Base-by-base conservation (phyloP, 2,888 invertebrate species). In the Parnassius glacialis region DNA sequence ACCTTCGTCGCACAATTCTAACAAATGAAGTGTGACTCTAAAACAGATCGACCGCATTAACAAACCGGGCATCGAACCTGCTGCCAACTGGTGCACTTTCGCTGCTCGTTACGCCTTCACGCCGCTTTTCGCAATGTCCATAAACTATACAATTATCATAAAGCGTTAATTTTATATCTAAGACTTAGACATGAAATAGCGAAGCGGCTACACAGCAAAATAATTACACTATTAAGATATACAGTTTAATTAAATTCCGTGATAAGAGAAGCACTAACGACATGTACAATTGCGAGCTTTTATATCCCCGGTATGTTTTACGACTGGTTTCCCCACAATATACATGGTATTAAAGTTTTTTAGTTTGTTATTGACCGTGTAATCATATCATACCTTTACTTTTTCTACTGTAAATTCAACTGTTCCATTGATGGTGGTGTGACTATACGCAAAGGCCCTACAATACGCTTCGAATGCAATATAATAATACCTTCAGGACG, bases 41-140 rank as follows among this genome's bases (percentile, higher is more conserved):
- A 68, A 67, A 69, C 68, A 68, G 69, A 71, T 69, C 60, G 62
- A 48, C 43, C n/a, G 54, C 53, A 72, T 72, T 70, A 66, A 64
- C 71, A 73, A 70, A 70, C 64, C 67, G 59, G 65, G 59, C 63
- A 66, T 55, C 64, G 65, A 67, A 67, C 66, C 68, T 65, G 45
- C 66, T 62, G 11, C 59, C 52, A 59, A 65, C 64, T 63, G 52
- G 61, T 64, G 62, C 62, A 67, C 69, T 70, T 70, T 70, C 65
- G 66, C 54, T 50, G 48, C 48, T 7, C 12, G 41, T 45, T 50
- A 50, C 57, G 44, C 52, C 61, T 61, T 48, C 57, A 25, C 42
- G 16, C 7, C 9, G 16, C 13, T 59, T 52, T 42, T 59, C 52
- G 59, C 52, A 52, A 55, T 55, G 5, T 5, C 9, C 20, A 48